These are phyloP conservation scores for Cepaea hortensis DNA, from an alignment of 2,888 invertebrate genomes.

Conservation along the genomic window DNA sequence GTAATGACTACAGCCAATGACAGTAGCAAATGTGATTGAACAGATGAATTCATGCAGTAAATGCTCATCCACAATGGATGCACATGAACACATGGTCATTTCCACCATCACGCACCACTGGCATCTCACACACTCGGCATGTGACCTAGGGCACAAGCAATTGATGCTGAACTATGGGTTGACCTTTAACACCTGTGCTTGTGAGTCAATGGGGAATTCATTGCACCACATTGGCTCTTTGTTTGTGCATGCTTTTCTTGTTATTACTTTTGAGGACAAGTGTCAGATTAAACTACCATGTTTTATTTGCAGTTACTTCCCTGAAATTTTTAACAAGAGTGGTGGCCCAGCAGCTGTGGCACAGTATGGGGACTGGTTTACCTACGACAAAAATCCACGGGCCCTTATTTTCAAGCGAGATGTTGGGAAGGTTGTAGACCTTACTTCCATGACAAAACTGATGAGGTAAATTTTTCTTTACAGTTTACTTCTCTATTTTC, in stretches of 20 bases:
- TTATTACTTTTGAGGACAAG: not conserved
- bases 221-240: not conserved
- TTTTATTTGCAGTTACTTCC: constrained; percentile 78
- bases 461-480: constrained; percentile 76
- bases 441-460: constrained; percentile 80
- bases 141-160: too few species aligned
- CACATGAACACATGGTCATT: too few species aligned
- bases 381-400: constrained; percentile 82
- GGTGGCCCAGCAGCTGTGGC: constrained; percentile 80
- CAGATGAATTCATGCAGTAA: too few species aligned
- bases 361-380: constrained; percentile 81
- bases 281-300: not conserved
- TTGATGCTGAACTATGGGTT: too few species aligned
- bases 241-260: not conserved
- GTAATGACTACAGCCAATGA: too few species aligned
- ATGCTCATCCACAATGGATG: too few species aligned
- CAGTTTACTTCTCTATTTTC: not conserved
- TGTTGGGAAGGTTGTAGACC: constrained; percentile 79
- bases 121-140: too few species aligned
- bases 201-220: too few species aligned
- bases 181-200: too few species aligned
- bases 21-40: too few species aligned
- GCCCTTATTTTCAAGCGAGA: constrained; percentile 82
- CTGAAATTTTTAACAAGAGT: constrained; percentile 81
- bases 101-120: too few species aligned